Evolutionary conservation across 2,113 vertebrate genomes (phyloP).

Genomic region (Rattus rattus): DNA sequence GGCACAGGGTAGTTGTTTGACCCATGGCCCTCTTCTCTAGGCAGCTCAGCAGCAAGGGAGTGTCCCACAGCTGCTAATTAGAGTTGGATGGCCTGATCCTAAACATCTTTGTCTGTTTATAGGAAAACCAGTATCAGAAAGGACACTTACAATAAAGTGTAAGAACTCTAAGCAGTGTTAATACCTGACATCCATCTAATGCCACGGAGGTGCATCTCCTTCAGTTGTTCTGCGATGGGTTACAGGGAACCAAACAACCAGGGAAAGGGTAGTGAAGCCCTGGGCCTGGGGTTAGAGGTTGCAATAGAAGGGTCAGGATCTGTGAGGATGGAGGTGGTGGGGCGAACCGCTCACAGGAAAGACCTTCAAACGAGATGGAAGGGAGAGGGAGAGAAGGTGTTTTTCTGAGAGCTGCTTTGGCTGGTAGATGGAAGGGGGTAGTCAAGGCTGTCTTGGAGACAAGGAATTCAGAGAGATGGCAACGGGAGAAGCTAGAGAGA

Average conservation of each 20-base stretch:
- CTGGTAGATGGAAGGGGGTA: not conserved
- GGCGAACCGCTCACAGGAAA: rapidly evolving
- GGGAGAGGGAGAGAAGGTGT: no score
- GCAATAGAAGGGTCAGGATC: not conserved
- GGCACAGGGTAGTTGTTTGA: not conserved
- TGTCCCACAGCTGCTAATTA: not conserved
- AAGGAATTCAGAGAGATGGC: not conserved
- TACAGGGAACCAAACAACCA: not conserved
- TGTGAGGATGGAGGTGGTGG: not conserved
- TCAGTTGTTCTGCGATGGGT: no score
- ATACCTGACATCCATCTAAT: not conserved
- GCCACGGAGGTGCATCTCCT: not conserved
- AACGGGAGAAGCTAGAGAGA: not conserved
- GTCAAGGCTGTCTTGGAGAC: not conserved
- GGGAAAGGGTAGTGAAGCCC: rapidly evolving
- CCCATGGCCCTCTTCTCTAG: not conserved
- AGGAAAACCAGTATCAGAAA: not conserved
- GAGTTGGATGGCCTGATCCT: not conserved
- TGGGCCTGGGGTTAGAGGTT: rapidly evolving
- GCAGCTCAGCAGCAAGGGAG: not conserved
- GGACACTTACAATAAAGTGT: not conserved
- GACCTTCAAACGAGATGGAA: not conserved
- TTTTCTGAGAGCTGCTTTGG: not conserved
- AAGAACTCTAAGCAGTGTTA: not conserved
- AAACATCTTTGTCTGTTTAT: not conserved